A percentile compares a stretch with the other conserved stretches of the same genome.
These are phyloP conservation scores for Triplophysa rosa DNA, from an alignment of 2,113 vertebrate species.

Conservation along the genomic window DNA sequence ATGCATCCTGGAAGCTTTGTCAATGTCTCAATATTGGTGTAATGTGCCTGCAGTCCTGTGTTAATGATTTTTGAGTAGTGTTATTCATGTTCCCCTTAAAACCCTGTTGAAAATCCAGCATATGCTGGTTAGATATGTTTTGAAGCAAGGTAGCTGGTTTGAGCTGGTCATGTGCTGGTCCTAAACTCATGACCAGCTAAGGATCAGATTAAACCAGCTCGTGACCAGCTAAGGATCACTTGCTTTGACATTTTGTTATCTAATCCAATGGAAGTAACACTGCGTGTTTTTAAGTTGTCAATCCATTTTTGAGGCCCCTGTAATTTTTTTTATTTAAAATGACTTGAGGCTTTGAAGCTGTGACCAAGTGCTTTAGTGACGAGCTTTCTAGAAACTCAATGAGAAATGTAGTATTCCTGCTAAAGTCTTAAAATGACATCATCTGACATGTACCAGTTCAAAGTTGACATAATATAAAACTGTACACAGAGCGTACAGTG, in stretches of 20 bases:
- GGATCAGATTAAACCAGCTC: too few species aligned
- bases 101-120: neutral
- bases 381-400: neutral
- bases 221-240: too few species aligned
- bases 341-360: neutral
- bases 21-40: neutral
- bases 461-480: slow-evolving; percentile 12
- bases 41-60: neutral
- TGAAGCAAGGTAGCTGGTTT: too few species aligned
- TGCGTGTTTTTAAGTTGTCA: too few species aligned
- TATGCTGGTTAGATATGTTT: too few species aligned
- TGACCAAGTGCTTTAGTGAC: neutral
- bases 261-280: too few species aligned
- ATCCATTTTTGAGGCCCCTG: too few species aligned
- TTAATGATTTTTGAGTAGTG: neutral
- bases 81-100: neutral
- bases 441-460: neutral
- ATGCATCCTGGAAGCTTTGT: neutral
- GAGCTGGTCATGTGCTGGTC: too few species aligned
- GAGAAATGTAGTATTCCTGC: neutral
- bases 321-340: neutral
- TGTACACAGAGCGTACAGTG: slow-evolving; percentile 48
- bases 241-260: too few species aligned
- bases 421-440: slow-evolving; percentile 20
- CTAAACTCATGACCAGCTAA: too few species aligned